These are phyloP conservation scores for Vespertilio murinus DNA, from an alignment of 2,797 vertebrate species.

Conservation along the genomic window DNA sequence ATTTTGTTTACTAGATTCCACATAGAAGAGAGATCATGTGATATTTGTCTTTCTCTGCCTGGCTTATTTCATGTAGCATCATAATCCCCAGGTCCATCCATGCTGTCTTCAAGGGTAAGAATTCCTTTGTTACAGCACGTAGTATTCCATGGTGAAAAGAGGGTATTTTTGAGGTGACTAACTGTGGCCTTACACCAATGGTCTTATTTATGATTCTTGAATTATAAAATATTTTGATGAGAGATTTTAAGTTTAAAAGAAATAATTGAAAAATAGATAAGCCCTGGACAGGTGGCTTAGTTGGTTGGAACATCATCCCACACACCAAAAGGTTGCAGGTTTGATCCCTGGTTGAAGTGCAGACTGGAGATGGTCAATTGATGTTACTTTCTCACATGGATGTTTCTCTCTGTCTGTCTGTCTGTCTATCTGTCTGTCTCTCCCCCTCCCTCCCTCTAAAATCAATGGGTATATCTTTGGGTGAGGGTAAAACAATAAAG, in stretches of 20 bases:
- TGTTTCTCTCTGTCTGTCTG: neutral
- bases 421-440: neutral
- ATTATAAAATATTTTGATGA: slow-evolving; percentile 22
- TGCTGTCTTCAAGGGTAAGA: neutral
- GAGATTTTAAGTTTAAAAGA: slow-evolving; percentile 63
- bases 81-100: neutral
- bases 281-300: neutral
- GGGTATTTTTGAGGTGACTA: neutral
- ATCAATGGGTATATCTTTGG: neutral
- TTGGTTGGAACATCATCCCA: neutral
- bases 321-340: neutral
- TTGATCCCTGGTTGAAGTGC: neutral
- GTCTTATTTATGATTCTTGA: slow-evolving; percentile 15
- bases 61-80: neutral
- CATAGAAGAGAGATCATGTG: neutral
- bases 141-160: neutral
- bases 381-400: neutral
- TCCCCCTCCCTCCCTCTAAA: neutral
- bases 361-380: neutral
- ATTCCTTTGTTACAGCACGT: neutral
- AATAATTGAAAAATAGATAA: slow-evolving; percentile 75
- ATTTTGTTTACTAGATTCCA: neutral
- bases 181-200: neutral
- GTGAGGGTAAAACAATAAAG: slow-evolving; percentile 43
- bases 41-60: neutral